A percentile compares a stretch with the other conserved stretches of the same genome.
Conservation (phyloP, 2,113 vertebrate species). For the Mobula birostris region DNA sequence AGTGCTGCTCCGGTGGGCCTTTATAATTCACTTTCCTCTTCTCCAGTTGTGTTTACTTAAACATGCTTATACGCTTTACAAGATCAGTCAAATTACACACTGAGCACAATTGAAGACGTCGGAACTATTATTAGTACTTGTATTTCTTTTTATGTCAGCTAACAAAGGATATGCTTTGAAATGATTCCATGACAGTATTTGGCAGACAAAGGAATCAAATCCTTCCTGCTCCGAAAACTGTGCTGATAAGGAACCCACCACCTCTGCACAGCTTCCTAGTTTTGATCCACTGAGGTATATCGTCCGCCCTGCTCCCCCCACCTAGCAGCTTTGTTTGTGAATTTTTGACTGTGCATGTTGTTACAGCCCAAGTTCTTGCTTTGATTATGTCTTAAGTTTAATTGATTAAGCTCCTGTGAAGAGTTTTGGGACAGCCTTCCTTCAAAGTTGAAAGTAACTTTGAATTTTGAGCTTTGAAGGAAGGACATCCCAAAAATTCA, state of each 20-base stretch:
- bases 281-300: background rate
- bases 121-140: background rate
- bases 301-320: background rate
- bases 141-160: background rate
- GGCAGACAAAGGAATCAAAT: background rate
- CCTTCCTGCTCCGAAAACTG: background rate
- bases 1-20: background rate
- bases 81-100: conserved; percentile 17
- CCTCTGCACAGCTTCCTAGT: background rate
- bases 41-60: conserved; percentile 28
- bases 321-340: too few species aligned
- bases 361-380: too few species aligned
- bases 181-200: background rate
- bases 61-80: background rate
- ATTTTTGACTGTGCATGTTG: too few species aligned
- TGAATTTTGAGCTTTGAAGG: too few species aligned
- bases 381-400: too few species aligned
- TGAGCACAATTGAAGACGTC: background rate
- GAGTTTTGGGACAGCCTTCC: too few species aligned
- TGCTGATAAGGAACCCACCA: background rate
- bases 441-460: too few species aligned
- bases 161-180: conserved; percentile 1
- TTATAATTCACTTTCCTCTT: conserved; percentile 19
- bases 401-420: too few species aligned
- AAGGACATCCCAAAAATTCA: too few species aligned